phyloP scores from a whole-genome alignment of 2,797 vertebrate genomes.

The Labeo calbasu region DNA sequence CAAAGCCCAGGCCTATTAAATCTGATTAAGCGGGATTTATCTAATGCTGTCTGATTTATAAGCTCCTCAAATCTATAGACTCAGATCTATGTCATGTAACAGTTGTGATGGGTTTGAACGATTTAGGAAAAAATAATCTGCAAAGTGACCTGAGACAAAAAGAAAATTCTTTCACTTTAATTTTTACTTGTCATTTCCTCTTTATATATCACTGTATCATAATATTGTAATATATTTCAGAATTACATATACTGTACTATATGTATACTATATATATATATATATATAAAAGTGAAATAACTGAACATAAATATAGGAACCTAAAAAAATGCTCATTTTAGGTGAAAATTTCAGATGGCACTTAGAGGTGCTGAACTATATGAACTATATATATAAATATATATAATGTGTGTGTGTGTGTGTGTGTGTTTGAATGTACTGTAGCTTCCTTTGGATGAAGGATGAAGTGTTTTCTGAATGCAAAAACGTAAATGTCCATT shows the following conservation, averaged over 20 bases:
- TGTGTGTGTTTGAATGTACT: not conserved
- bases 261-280: too few relatives aligned
- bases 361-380: too few relatives aligned
- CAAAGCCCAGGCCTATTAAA: conserved; percentile 29
- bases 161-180: not conserved
- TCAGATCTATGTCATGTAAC: conserved; percentile 18
- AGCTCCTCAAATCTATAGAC: conserved; percentile 38
- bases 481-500: not conserved
- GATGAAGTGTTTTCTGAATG: not conserved
- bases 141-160: not conserved
- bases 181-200: not conserved
- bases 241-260: not conserved
- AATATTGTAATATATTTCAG: not conserved
- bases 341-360: too few relatives aligned
- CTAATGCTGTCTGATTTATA: conserved; percentile 32
- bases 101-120: conserved; percentile 10
- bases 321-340: too few relatives aligned
- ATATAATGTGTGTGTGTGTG: too few relatives aligned
- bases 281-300: too few relatives aligned
- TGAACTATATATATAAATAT: too few relatives aligned
- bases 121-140: conserved; percentile 9
- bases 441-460: not conserved
- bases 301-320: too few relatives aligned
- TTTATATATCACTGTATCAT: not conserved
- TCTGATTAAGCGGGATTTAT: conserved; percentile 38